These are phyloP conservation scores for Euwallacea similis DNA, from an alignment of 1,140 invertebrate genomes.

Conservation along the genomic window DNA sequence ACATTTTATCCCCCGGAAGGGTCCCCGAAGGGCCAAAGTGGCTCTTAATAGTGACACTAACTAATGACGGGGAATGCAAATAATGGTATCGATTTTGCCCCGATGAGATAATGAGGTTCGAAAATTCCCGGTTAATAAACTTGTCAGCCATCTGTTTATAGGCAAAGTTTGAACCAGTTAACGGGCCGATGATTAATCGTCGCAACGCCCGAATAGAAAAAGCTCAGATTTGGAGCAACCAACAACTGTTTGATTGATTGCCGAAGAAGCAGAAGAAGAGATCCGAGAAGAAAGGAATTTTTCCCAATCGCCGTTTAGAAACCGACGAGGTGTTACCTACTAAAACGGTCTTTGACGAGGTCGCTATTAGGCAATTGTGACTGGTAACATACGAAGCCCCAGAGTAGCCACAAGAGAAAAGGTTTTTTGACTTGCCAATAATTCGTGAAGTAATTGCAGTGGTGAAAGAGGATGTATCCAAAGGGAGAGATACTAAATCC, in stretches of 20 bases:
- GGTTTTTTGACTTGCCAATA: too few species aligned
- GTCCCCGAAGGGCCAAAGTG: background rate
- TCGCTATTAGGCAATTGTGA: too few species aligned
- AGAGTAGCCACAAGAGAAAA: too few species aligned
- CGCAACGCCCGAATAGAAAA: conserved; percentile 3
- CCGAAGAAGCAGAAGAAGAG: background rate
- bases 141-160: conserved; percentile 15
- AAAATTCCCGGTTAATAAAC: conserved; percentile 6
- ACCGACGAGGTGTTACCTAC: too few species aligned
- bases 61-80: background rate
- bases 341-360: too few species aligned
- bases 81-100: background rate
- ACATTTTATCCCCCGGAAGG: conserved; percentile 17
- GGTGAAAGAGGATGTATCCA: too few species aligned
- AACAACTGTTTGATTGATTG: conserved; percentile 17
- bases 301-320: too few species aligned
- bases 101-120: conserved; percentile 4
- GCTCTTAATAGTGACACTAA: background rate
- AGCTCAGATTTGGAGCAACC: background rate
- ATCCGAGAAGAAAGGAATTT: background rate
- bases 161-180: conserved; percentile 9
- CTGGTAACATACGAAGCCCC: too few species aligned
- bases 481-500: too few species aligned
- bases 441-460: too few species aligned
- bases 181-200: conserved; percentile 10